These are phyloP conservation scores for Crotalus viridis DNA, from an alignment of 2,113 vertebrate genomes.

Conservation along the genomic window DNA sequence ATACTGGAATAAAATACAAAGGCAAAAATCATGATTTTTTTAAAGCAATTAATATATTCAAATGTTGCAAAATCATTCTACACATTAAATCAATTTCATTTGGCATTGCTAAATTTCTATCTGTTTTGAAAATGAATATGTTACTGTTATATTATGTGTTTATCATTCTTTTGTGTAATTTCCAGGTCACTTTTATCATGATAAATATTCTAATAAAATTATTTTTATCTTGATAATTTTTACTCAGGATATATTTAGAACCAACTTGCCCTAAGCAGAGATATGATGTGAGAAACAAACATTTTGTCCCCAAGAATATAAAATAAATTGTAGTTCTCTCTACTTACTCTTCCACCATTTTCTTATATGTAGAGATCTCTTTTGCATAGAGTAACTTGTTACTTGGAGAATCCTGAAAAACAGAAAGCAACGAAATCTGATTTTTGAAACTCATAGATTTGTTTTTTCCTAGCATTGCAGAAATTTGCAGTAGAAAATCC, in stretches of 20 bases:
- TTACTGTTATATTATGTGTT: not conserved
- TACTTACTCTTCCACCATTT: slow-evolving; percentile 99
- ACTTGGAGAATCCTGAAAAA: slow-evolving; percentile 92
- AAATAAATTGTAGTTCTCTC: slow-evolving; percentile 2
- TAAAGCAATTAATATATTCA: not conserved
- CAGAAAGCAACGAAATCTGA: slow-evolving; percentile 1
- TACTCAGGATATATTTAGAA: not conserved
- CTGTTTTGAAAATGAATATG: not conserved
- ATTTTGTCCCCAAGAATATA: not conserved
- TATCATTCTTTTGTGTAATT: not conserved
- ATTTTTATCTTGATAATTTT: not conserved
- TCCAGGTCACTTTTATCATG: not conserved
- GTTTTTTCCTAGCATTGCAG: not conserved
- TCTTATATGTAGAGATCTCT: slow-evolving; percentile 98
- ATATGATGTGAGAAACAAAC: not conserved
- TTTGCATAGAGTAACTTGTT: slow-evolving; percentile 98
- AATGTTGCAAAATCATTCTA: not conserved
- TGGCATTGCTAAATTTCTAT: not conserved
- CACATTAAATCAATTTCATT: not conserved
- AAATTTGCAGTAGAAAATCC: not conserved
- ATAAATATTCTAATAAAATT: not conserved
- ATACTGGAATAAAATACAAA: not conserved
- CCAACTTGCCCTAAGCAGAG: not conserved
- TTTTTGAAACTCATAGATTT: not conserved
- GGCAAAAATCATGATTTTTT: not conserved